Conservation (phyloP, 2,113 vertebrate species). For the Panthera tigris region DNA sequence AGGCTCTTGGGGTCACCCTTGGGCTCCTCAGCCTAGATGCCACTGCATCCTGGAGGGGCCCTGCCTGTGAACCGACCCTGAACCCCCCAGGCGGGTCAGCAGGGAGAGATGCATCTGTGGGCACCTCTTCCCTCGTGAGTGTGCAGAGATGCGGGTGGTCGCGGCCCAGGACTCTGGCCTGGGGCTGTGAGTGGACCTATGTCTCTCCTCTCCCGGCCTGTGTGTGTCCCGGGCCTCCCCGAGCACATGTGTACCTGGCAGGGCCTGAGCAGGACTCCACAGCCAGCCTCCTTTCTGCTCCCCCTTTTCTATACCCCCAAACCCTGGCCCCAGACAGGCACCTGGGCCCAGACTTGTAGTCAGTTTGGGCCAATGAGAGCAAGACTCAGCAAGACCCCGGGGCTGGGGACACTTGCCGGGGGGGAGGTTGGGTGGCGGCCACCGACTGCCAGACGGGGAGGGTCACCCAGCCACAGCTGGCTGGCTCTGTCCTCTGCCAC, state of each 20-base stretch:
- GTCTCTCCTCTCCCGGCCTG: neutral
- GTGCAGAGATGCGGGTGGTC: neutral
- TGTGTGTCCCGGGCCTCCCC: too few relatives aligned
- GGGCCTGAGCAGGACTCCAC: too few relatives aligned
- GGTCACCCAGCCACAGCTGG: neutral
- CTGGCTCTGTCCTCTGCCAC: neutral
- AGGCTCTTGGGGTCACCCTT: neutral
- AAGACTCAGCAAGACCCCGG: neutral
- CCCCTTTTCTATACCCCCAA: neutral
- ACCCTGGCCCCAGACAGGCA: neutral
- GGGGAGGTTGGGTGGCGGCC: neutral
- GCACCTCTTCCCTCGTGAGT: neutral
- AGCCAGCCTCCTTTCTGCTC: neutral
- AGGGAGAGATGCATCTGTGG: too few relatives aligned
- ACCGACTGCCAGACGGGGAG: too few relatives aligned
- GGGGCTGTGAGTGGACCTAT: neutral
- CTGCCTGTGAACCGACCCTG: too few relatives aligned
- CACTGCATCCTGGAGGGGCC: neutral
- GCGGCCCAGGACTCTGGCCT: neutral
- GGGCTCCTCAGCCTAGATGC: too few relatives aligned
- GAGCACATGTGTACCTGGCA: too few relatives aligned
- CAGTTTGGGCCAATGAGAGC: neutral
- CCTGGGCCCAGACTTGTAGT: neutral
- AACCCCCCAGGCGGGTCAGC: neutral
- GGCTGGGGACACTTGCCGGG: neutral